Percentiles rank a stretch among this genome's conserved stretches.
Conservation (phyloP, 2,888 invertebrate genomes). For the Brassicogethes aeneus region DNA sequence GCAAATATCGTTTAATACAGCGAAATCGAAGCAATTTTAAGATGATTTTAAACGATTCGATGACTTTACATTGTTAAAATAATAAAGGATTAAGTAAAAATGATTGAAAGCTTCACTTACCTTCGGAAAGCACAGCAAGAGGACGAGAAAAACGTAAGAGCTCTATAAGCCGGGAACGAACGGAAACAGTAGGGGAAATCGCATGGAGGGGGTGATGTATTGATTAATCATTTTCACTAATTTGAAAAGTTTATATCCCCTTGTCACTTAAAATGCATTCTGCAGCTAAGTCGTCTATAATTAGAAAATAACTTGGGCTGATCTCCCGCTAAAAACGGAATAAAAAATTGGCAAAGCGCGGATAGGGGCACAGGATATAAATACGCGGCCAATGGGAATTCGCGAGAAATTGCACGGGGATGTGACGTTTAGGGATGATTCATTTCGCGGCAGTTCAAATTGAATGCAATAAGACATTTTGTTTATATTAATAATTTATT, state of each 20-base stretch:
- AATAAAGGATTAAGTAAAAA: no score
- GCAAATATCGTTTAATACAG: neutral
- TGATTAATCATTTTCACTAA: conserved; percentile 20
- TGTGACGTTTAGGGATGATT: conserved; percentile 20
- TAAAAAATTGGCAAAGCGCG: neutral
- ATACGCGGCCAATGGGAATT: conserved; percentile 25
- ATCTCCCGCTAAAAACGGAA: no score
- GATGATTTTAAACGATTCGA: no score
- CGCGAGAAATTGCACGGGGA: conserved; percentile 15
- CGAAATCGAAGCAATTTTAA: neutral
- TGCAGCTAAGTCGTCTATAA: no score
- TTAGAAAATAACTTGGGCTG: no score
- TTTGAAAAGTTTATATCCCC: neutral
- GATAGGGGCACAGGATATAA: conserved; percentile 27
- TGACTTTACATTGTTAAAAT: no score
- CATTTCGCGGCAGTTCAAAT: conserved; percentile 23
- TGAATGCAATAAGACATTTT: conserved; percentile 7
- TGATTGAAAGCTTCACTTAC: conserved; percentile 20
- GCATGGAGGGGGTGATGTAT: conserved; percentile 28
- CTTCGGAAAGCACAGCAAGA: conserved; percentile 28
- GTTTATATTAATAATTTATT: conserved; percentile 7
- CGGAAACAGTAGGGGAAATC: conserved; percentile 33
- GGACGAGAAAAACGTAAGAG: conserved; percentile 32
- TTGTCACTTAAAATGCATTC: conserved; percentile 3
- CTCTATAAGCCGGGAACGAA: conserved; percentile 28